These are phyloP conservation scores for Lysiphlebus fabarum DNA, from an alignment of 1,140 invertebrate genomes.

Conservation along the genomic window DNA sequence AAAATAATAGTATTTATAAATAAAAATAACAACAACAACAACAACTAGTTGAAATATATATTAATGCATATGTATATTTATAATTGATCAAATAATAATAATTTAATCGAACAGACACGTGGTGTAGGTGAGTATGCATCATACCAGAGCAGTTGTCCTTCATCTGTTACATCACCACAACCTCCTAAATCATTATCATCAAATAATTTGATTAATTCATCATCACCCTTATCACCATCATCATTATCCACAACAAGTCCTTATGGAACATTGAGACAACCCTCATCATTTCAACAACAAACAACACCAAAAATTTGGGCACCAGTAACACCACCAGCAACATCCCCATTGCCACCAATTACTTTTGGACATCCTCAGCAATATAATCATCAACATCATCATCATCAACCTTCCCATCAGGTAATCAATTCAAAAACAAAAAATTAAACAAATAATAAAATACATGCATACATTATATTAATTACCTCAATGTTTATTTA, in stretches of 20 bases:
- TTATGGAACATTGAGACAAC: constrained; percentile 42
- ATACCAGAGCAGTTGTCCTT: constrained; percentile 43
- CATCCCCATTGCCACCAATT: constrained; percentile 53
- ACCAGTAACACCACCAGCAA: constrained; percentile 46
- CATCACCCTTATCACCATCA: constrained; percentile 34
- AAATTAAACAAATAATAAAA: no score
- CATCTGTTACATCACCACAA: constrained; percentile 39
- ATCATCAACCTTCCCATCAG: constrained; percentile 41
- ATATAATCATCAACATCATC: no score
- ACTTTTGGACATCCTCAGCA: constrained; percentile 34
- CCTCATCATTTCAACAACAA: constrained; percentile 40
- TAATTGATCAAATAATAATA: no score
- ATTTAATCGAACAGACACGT: constrained; percentile 39
- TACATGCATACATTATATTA: not conserved
- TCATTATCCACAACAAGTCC: constrained; percentile 35
- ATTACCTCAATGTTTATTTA: no score
- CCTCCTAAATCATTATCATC: constrained; percentile 29
- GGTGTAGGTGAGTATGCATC: constrained; percentile 44
- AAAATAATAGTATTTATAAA: not conserved
- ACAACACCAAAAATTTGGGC: constrained; percentile 38
- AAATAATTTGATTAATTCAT: constrained; percentile 5
- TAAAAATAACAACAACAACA: no score
- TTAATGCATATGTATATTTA: no score
- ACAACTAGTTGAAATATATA: no score
- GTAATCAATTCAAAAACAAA: constrained; percentile 28